A percentile compares a stretch with the other conserved stretches of the same genome.
Conservation (phyloP, 1,140 invertebrate species). For the Fopius arisanus region DNA sequence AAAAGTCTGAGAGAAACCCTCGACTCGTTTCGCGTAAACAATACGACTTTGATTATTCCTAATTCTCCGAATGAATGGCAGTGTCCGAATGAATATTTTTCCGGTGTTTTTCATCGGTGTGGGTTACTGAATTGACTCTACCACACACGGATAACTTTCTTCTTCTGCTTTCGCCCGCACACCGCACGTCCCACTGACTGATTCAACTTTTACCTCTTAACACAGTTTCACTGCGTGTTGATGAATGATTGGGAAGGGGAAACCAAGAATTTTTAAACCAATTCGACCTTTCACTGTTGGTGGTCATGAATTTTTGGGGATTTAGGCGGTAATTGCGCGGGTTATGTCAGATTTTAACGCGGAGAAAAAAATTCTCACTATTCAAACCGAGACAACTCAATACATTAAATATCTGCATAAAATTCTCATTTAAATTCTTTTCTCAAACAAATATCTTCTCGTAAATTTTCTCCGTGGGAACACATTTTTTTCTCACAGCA, state of each 20-base stretch:
- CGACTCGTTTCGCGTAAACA: neutral
- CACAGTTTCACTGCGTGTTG: slow-evolving; percentile 48
- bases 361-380: no score
- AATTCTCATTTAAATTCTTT: no score
- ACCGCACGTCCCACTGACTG: slow-evolving; percentile 47
- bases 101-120: neutral
- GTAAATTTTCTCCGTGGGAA: no score
- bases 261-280: neutral
- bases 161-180: slow-evolving; percentile 45
- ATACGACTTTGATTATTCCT: neutral
- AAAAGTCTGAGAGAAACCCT: neutral
- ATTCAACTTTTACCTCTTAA: slow-evolving; percentile 52
- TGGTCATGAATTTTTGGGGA: slow-evolving; percentile 7
- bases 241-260: neutral
- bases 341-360: neutral
- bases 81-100: neutral
- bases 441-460: no score
- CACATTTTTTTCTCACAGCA: no score
- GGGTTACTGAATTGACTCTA: slow-evolving; percentile 10
- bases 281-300: neutral
- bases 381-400: no score
- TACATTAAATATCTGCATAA: no score
- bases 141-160: slow-evolving; percentile 45
- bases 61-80: neutral
- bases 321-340: neutral